These are phyloP conservation scores for Cheilosia scutellata DNA, from an alignment of 2,888 invertebrate species.

Conservation along the genomic window DNA sequence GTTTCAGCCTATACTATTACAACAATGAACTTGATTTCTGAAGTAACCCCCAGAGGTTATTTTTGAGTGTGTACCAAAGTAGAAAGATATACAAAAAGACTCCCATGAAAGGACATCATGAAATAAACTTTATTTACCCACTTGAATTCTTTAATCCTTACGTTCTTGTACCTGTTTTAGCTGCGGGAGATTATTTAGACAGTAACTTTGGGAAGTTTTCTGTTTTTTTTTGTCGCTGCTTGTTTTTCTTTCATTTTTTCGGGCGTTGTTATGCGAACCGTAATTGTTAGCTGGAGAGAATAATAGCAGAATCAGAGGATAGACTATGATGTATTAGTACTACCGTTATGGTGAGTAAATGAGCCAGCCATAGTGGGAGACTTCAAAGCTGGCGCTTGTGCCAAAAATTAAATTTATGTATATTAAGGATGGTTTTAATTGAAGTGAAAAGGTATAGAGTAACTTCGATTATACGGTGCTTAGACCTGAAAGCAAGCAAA, in stretches of 20 bases:
- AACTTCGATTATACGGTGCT: constrained; percentile 25
- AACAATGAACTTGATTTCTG: constrained; percentile 74
- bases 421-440: constrained; percentile 51
- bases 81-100: constrained; percentile 68
- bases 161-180: constrained; percentile 73
- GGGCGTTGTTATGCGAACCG: constrained; percentile 10
- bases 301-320: constrained; percentile 32
- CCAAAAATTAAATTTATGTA: constrained; percentile 15
- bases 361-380: constrained; percentile 1
- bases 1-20: constrained; percentile 41
- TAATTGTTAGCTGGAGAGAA: constrained; percentile 46
- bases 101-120: constrained; percentile 73
- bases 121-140: constrained; percentile 75
- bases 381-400: constrained; percentile 13
- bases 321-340: constrained; percentile 6
- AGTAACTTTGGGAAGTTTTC: constrained; percentile 62
- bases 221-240: constrained; percentile 1
- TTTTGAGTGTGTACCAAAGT: constrained; percentile 63
- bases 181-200: constrained; percentile 75
- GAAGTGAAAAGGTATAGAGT: constrained; percentile 43
- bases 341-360: constrained; percentile 9
- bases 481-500: constrained; percentile 15
- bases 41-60: constrained; percentile 71
- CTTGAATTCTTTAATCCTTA: constrained; percentile 75
- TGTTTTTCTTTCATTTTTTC: constrained; percentile 18